Base-by-base conservation (phyloP, 1,140 invertebrate species). In the Coptotermes formosanus region DNA sequence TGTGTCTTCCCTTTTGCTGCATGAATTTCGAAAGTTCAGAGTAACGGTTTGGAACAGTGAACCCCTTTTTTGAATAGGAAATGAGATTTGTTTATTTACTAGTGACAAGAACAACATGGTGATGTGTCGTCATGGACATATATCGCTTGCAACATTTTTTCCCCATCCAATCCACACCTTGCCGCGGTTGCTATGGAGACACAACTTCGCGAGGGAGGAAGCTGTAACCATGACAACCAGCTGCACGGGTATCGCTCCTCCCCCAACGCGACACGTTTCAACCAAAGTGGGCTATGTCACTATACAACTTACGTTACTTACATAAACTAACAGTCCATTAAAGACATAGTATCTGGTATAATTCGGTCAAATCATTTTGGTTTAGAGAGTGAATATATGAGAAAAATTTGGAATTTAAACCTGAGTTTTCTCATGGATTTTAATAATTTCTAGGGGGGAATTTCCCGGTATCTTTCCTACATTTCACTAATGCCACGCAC, bases 201-300 rank as follows among this genome's bases (percentile, higher is more conserved):
- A n/a, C 30, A 30, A 75, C 64, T 75, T 75, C n/a, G 64, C 64
- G 64, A 75, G 64, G 64, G 64, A 75, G 64, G 64, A 75, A 75
- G 64, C 64, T 75, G 64, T 75, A n/a, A n/a, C 64, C 64, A 75
- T 75, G 64, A 75, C 64, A 75, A 75, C 64, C 64, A 25, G 64
- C 64, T n/a, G n/a, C 64, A 75, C 64, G 64, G 64, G 64, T n/a
- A 75, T 75, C 64, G 64, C 64, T 75, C 64, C 64, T 75, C 64
- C 64, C 64, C 64, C 64, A 2, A n/a, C n/a, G 11, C 64, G 8
- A 64, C 14, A 25, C 14, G n/a, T 30, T 75, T 8, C 64, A 75
- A 75, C 9, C 25, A 75, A 75, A 75, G 64, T 75, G 64, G n/a
- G 25, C 64, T 75, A 75, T n/a, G 64, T 75, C 9, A 55, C 19